Percentiles rank a stretch among this genome's conserved stretches.
Conservation (phyloP, 1,140 invertebrate genomes). For the Pollicipes pollicipes region DNA sequence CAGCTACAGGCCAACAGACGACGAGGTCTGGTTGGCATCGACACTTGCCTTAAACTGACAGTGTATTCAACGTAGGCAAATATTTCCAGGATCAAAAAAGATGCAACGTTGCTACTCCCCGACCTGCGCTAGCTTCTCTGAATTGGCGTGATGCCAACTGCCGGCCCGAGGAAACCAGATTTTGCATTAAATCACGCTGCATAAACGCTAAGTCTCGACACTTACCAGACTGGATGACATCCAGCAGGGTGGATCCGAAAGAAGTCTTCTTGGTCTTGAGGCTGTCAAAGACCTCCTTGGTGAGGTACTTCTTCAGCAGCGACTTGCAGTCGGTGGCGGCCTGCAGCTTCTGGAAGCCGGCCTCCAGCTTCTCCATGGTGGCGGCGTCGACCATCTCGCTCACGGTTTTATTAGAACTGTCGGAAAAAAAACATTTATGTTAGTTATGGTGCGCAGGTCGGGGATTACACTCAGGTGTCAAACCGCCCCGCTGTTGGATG, state of each 20-base stretch:
- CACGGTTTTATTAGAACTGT: constrained; percentile 10
- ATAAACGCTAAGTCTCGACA: no score
- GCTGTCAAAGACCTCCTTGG: constrained; percentile 71
- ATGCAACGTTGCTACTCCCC: no score
- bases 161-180: no score
- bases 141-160: no score
- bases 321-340: constrained; percentile 73
- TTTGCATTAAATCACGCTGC: no score
- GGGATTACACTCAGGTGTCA: no score
- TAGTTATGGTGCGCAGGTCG: neutral
- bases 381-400: constrained; percentile 27
- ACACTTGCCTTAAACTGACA: no score
- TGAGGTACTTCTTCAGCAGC: constrained; percentile 82
- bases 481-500: neutral
- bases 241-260: constrained; percentile 70
- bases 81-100: no score
- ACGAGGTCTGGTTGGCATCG: no score
- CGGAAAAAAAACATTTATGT: constrained; percentile 1
- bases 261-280: constrained; percentile 77
- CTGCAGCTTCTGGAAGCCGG: constrained; percentile 68
- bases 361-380: constrained; percentile 71
- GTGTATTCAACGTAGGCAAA: no score
- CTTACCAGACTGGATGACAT: constrained; percentile 71
- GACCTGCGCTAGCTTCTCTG: no score
- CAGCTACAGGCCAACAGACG: no score